A percentile compares a stretch with the other conserved stretches of the same genome.
Conservation (phyloP, 2,797 vertebrate species). For the Erithacus rubecula region DNA sequence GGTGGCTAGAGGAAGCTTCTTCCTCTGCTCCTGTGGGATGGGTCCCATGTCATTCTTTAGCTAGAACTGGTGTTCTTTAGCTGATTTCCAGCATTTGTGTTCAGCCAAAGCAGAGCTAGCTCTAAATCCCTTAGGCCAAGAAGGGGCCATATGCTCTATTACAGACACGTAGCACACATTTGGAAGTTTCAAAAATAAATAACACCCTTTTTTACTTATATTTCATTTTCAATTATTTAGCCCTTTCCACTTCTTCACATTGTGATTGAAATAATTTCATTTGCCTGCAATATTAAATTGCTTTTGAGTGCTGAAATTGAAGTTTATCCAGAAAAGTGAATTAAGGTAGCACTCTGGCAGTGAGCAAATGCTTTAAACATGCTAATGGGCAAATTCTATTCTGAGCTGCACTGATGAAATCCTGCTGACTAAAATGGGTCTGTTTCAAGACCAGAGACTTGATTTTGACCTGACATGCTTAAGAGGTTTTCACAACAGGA, state of each 20-base stretch:
- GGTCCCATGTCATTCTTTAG: background rate
- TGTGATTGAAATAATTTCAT: background rate
- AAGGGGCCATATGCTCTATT: background rate
- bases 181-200: background rate
- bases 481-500: background rate
- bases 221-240: background rate
- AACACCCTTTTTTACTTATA: background rate
- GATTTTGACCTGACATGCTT: background rate
- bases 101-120: background rate
- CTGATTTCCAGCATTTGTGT: background rate
- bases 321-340: slow-evolving; percentile 31
- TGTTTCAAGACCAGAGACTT: background rate
- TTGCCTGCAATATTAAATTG: background rate
- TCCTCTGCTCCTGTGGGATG: background rate
- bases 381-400: slow-evolving; percentile 6
- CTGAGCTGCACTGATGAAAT: background rate
- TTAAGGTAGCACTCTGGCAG: background rate
- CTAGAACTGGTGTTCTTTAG: background rate
- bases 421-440: background rate
- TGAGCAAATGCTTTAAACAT: background rate
- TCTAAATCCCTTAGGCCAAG: background rate
- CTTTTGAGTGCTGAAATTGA: slow-evolving; percentile 1
- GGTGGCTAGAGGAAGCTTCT: background rate
- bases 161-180: background rate
- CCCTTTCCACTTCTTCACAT: background rate